Percentiles rank a stretch among this genome's conserved stretches.
phyloP scores from a whole-genome alignment of 2,113 vertebrate genomes.

The Dasypus novemcinctus region DNA sequence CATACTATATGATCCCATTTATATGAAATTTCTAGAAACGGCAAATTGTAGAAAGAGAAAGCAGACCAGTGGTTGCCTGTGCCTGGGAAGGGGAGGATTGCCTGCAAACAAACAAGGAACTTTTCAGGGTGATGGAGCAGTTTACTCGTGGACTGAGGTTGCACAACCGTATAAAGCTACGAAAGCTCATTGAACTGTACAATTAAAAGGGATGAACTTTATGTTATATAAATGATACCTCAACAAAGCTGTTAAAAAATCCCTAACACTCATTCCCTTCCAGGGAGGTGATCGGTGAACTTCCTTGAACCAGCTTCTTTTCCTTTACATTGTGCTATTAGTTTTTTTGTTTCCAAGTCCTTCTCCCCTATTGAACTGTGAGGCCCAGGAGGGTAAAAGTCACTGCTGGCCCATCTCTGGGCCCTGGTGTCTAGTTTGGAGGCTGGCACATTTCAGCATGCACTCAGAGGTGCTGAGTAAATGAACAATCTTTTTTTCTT shows the following conservation, averaged over 20 bases:
- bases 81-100: not conserved
- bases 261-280: not conserved
- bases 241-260: not conserved
- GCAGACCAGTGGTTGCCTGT: not conserved
- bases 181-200: not conserved
- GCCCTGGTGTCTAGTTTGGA: not conserved
- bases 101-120: not conserved
- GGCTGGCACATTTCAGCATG: not conserved
- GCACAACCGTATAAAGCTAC: not conserved
- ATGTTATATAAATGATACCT: not conserved
- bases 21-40: constrained; percentile 14
- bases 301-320: not conserved
- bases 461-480: not conserved
- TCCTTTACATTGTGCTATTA: not conserved
- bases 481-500: not conserved
- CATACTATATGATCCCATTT: not conserved
- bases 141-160: not conserved
- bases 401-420: not conserved
- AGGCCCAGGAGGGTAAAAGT: not conserved
- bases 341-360: not conserved
- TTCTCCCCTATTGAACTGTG: not conserved
- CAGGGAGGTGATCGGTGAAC: not conserved
- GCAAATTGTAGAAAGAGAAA: not conserved
- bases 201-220: not conserved
- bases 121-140: not conserved